phyloP scores from a whole-genome alignment of 1,140 invertebrate species.

The Cheumatopsyche charites region DNA sequence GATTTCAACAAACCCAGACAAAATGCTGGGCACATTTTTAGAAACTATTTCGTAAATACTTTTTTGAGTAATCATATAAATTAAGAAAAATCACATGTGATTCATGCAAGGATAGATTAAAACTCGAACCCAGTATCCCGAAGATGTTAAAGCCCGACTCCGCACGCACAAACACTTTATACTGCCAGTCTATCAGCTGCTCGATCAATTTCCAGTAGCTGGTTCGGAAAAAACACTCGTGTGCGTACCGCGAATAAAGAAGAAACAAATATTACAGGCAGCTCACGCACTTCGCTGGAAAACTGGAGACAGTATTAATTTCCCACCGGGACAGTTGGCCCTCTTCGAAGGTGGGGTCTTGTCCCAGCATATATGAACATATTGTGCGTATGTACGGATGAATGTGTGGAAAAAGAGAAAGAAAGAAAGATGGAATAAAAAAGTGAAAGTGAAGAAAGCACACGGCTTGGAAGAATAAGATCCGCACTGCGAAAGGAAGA shows the following conservation, averaged over 20 bases:
- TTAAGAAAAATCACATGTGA: no score
- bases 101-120: no score
- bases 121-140: no score
- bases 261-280: conserved; percentile 31
- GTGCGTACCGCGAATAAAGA: conserved; percentile 19
- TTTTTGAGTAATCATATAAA: no score
- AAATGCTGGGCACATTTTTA: no score
- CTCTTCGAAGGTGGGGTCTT: conserved; percentile 3
- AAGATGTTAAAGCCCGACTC: no score
- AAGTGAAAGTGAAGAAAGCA: conserved; percentile 30
- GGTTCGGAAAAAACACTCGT: no score
- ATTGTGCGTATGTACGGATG: neutral
- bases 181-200: neutral
- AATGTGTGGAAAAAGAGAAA: neutral
- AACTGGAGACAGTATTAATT: conserved; percentile 46
- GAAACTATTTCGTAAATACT: no score
- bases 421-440: no score
- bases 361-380: neutral
- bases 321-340: conserved; percentile 42
- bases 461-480: conserved; percentile 13
- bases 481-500: neutral
- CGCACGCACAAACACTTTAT: neutral
- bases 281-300: conserved; percentile 41
- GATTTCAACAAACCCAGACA: no score
- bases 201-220: no score